Percentiles rank a stretch among this genome's conserved stretches.
Conservation (phyloP, 2,888 invertebrate genomes). For the Cremastinae sp. region DNA sequence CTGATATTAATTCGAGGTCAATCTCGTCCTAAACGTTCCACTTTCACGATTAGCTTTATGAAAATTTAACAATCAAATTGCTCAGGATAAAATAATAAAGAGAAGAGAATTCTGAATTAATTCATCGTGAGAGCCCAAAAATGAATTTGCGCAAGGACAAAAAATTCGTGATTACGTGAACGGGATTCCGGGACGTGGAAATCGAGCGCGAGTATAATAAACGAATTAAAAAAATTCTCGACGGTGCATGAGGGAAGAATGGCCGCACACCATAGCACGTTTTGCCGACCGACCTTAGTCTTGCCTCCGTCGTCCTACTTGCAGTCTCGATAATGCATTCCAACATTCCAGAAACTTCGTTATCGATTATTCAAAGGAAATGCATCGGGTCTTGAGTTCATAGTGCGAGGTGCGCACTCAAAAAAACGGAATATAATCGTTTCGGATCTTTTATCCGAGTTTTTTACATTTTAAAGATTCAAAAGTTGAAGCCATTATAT, state of each 20-base stretch:
- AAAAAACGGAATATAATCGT: not conserved
- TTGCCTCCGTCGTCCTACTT: constrained; percentile 31
- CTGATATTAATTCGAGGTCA: too few species aligned
- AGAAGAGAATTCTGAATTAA: not conserved
- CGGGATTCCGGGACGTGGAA: not conserved
- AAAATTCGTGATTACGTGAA: not conserved
- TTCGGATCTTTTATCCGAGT: too few species aligned
- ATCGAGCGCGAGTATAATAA: not conserved
- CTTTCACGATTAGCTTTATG: too few species aligned
- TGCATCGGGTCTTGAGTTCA: constrained; percentile 5
- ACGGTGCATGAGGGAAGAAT: constrained; percentile 4
- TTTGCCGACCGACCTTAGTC: not conserved
- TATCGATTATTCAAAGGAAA: constrained; percentile 48
- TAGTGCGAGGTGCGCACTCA: not conserved
- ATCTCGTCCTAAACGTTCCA: too few species aligned
- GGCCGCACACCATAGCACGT: constrained; percentile 45
- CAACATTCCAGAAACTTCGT: constrained; percentile 48
- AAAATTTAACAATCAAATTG: too few species aligned
- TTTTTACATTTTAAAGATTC: not conserved
- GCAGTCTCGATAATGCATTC: constrained; percentile 45
- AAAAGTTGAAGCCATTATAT: too few species aligned
- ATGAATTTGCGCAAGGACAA: not conserved
- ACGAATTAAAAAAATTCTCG: constrained; percentile 6
- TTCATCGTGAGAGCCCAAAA: not conserved
- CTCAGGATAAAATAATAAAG: too few species aligned